A percentile compares a stretch with the other conserved stretches of the same genome.
Conservation (phyloP, 2,113 vertebrate species). For the Plectropomus leopardus region DNA sequence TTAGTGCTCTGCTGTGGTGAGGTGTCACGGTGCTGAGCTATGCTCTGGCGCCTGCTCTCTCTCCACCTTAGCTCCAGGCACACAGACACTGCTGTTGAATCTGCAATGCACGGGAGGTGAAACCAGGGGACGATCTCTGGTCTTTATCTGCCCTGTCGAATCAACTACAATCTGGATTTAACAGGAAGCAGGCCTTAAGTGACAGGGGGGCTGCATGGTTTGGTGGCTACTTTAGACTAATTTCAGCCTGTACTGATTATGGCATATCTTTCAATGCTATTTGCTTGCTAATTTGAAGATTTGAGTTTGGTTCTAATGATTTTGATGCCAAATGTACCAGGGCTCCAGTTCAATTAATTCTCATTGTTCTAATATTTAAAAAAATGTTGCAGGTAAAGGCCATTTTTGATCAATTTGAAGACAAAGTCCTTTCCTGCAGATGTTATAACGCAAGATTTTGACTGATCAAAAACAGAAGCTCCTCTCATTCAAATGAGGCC, state of each 20-base stretch:
- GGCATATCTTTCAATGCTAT: not conserved
- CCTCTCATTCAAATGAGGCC: constrained; percentile 6
- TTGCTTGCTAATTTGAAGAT: not conserved
- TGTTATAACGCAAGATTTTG: not conserved
- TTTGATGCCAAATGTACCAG: not conserved
- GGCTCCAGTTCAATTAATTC: not conserved
- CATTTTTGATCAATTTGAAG: not conserved
- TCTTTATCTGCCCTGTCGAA: constrained; percentile 44
- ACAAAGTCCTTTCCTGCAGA: not conserved
- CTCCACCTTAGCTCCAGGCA: constrained; percentile 64
- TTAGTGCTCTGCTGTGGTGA: constrained; percentile 68
- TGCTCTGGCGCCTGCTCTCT: constrained; percentile 75
- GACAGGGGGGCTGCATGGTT: not conserved
- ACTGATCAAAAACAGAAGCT: not conserved
- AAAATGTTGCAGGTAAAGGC: not conserved
- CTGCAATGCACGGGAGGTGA: constrained; percentile 36
- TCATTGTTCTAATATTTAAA: not conserved
- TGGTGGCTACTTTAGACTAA: not conserved
- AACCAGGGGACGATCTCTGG: constrained; percentile 59
- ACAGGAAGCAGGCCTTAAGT: constrained; percentile 24
- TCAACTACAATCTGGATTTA: constrained; percentile 18
- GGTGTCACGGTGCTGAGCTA: constrained; percentile 70
- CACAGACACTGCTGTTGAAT: constrained; percentile 59
- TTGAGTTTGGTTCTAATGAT: not conserved
- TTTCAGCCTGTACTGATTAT: not conserved